Base-by-base conservation (phyloP, 2,888 invertebrate genomes). In the Xestoiulus laeticollis region DNA sequence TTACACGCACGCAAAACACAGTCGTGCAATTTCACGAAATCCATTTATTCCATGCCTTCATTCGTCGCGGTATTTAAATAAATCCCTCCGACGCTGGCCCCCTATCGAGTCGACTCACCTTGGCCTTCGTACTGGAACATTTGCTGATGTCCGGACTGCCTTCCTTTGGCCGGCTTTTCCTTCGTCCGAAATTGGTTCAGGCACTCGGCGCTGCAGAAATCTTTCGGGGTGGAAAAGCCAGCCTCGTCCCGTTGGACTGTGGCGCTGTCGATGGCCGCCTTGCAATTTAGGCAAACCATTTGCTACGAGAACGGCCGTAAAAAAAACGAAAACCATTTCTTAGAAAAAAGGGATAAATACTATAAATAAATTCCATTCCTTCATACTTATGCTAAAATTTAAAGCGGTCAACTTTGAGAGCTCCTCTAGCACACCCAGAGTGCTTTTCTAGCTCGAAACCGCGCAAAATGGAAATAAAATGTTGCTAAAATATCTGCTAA, bases 191-290 rank as follows among this genome's bases (percentile, higher is more conserved):
- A 95, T 92, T 96, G 96, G 91, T 95, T 96, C 91, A 97, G 94
- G 91, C 97, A 97, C 91, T 95, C 95, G 0, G 95, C 94, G 16
- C 96, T 96, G 91, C 97, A 97, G 92, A 96, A 97, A 91, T 96
- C 96, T 92, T 96, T 96, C 89, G 94, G 94, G 89, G 95, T 93
- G 1, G 82, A 2, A 14, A n/a, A 26, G 38, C 92, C 94, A 87
- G 94, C 92, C 83, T 91, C 91, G 48, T 93, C 93, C 43, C 93
- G 90, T 89, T 92, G 92, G 1, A 93, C 94, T 88, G 96, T 96
- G 89, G 95, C 94, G 86, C 96, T 96, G 90, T 95, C 93, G 90
- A 97, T 96, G 89, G 96, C 96, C 93, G 96, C 96, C 92, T 96
- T 96, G 93, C 97, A 98, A 87, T 43, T 22, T 26, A 88, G 26